Conservation (phyloP, 1,140 invertebrate species). For the Latrodectus geometricus region DNA sequence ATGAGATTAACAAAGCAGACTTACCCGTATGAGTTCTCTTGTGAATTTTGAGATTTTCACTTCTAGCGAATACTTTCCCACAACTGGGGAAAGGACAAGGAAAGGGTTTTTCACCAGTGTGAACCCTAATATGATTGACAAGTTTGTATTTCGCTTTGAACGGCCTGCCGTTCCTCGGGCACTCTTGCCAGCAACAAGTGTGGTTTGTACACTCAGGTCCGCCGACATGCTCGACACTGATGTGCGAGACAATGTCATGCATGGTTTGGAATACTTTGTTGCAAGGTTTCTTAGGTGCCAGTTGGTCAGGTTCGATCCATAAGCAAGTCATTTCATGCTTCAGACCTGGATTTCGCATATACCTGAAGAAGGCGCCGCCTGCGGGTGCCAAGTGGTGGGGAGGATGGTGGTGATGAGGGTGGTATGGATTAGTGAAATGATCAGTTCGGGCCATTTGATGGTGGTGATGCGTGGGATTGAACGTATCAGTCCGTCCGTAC, state of each 20-base stretch:
- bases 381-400: conserved; percentile 66
- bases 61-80: conserved; percentile 96
- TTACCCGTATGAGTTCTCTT: conserved; percentile 86
- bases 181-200: conserved; percentile 95
- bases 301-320: conserved; percentile 90
- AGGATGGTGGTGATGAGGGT: conserved; percentile 53
- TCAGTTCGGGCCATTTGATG: conserved; percentile 57
- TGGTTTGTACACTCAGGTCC: conserved; percentile 96
- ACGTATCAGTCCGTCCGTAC: conserved; percentile 68
- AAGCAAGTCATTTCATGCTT: conserved; percentile 92
- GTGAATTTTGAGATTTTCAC: conserved; percentile 98
- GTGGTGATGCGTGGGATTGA: conserved; percentile 65
- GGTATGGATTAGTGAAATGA: conserved; percentile 63
- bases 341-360: conserved; percentile 79
- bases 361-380: conserved; percentile 88
- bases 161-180: conserved; percentile 89
- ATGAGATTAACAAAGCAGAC: conserved; percentile 63
- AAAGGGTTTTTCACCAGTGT: conserved; percentile 99
- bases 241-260: conserved; percentile 96
- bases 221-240: conserved; percentile 97
- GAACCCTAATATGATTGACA: conserved; percentile 98
- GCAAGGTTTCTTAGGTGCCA: conserved; percentile 82
- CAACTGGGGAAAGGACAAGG: conserved; percentile 96
- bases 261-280: conserved; percentile 91
- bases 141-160: conserved; percentile 99